These are phyloP conservation scores for Aricia agestis DNA, from an alignment of 1,140 invertebrate genomes.

Conservation along the genomic window DNA sequence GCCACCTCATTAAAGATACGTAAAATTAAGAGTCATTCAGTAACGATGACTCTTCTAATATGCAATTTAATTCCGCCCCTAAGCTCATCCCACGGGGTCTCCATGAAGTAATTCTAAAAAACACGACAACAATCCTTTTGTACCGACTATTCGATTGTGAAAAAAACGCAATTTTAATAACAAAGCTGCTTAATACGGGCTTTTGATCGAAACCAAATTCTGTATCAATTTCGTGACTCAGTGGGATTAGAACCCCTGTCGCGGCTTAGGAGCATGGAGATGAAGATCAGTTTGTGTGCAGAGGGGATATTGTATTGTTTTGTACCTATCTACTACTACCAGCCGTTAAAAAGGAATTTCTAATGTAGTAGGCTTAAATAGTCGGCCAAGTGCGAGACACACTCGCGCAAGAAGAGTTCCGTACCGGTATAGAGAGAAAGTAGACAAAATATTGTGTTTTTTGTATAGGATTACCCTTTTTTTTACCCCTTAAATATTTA, in stretches of 20 bases:
- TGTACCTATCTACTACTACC: no score
- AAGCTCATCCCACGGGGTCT: not conserved
- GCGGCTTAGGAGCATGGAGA: conserved; percentile 28
- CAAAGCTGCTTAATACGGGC: conserved; percentile 42
- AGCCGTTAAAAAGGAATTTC: no score
- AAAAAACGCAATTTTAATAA: conserved; percentile 40
- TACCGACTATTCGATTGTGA: conserved; percentile 13
- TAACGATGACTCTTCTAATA: not conserved
- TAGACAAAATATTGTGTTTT: no score
- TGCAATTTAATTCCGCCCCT: not conserved
- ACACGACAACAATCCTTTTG: not conserved
- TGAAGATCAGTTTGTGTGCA: not conserved
- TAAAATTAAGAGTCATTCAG: no score
- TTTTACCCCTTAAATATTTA: no score
- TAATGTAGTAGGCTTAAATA: no score
- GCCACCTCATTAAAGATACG: no score
- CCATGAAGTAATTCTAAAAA: not conserved
- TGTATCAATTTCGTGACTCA: conserved; percentile 60
- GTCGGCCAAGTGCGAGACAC: no score
- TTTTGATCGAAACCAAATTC: conserved; percentile 52
- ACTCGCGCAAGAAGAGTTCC: no score
- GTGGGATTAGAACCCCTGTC: conserved; percentile 50
- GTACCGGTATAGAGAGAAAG: no score
- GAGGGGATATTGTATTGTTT: not conserved
- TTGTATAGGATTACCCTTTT: no score